Conservation (phyloP, 2,113 vertebrate species). For the Merops nubicus region DNA sequence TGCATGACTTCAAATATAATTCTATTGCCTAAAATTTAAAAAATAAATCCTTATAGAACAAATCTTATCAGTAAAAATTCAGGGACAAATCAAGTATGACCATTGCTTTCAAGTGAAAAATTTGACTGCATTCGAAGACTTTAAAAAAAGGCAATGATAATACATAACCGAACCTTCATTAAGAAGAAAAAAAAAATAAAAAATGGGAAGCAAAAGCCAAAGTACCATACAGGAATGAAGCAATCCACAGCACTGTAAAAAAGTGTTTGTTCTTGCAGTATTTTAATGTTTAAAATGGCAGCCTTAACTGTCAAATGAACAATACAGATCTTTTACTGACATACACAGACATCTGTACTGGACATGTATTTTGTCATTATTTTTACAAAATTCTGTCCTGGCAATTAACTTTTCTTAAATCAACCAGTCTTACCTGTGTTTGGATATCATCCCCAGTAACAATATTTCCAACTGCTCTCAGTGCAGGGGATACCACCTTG, state of each 20-base stretch:
- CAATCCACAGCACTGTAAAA: neutral
- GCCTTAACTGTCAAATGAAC: neutral
- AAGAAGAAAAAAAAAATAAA: neutral
- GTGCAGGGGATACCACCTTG: slow-evolving; percentile 91
- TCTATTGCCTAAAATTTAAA: neutral
- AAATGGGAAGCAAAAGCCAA: neutral
- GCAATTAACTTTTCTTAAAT: neutral
- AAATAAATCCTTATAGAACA: neutral
- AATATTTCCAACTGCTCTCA: slow-evolving; percentile 92
- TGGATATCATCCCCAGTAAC: slow-evolving; percentile 93
- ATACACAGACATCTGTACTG: neutral
- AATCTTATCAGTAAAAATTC: neutral
- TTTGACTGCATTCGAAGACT: neutral
- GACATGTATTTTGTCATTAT: neutral
- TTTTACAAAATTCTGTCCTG: neutral
- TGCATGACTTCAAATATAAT: neutral
- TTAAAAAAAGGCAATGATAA: neutral
- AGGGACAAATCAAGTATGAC: neutral
- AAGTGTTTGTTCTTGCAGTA: neutral
- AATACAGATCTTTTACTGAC: neutral
- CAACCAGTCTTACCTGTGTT: slow-evolving; percentile 84
- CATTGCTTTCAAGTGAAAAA: neutral
- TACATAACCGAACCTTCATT: neutral
- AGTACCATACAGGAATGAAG: neutral
- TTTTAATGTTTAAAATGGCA: neutral